Percentiles rank a stretch among this genome's conserved stretches.
phyloP scores from a whole-genome alignment of 2,888 invertebrate species.

The Lasioglossum zephyrum region DNA sequence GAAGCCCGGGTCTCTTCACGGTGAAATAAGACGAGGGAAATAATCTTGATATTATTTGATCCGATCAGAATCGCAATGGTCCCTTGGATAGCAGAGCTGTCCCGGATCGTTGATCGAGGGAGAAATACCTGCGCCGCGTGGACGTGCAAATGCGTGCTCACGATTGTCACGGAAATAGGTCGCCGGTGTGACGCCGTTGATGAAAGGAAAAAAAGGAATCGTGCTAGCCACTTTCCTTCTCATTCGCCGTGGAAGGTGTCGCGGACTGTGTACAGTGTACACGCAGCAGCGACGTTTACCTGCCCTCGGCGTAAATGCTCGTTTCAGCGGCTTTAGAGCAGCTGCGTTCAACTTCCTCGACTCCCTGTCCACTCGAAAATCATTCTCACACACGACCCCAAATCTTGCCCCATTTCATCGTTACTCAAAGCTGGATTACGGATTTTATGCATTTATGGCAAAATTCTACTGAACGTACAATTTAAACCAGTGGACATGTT shows the following conservation, averaged over 20 bases:
- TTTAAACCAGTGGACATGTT: too few species aligned
- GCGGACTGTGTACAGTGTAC: constrained; percentile 42
- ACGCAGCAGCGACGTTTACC: constrained; percentile 44
- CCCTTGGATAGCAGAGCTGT: constrained; percentile 6
- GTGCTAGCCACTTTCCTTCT: constrained; percentile 59
- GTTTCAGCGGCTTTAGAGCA: constrained; percentile 42
- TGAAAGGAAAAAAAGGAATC: constrained; percentile 51
- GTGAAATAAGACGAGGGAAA: background rate
- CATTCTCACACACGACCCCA: background rate
- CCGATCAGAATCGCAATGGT: background rate
- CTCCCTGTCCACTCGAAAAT: background rate
- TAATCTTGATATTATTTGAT: background rate
- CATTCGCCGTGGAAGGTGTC: constrained; percentile 55
- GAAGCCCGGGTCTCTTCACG: background rate
- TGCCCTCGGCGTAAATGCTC: constrained; percentile 54
- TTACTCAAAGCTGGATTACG: background rate
- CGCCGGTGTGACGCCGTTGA: constrained; percentile 46
- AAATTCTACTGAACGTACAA: too few species aligned
- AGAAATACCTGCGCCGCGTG: constrained; percentile 48
- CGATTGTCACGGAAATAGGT: constrained; percentile 69
- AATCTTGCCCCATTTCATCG: background rate
- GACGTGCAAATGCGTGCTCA: constrained; percentile 55
- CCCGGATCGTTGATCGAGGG: constrained; percentile 14
- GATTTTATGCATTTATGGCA: too few species aligned
- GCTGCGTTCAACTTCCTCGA: constrained; percentile 42